Percentiles rank a stretch among this genome's conserved stretches.
These are phyloP conservation scores for Pachyseris speciosa DNA, from an alignment of 64 coral and sea anemone genomes.

Conservation along the genomic window DNA sequence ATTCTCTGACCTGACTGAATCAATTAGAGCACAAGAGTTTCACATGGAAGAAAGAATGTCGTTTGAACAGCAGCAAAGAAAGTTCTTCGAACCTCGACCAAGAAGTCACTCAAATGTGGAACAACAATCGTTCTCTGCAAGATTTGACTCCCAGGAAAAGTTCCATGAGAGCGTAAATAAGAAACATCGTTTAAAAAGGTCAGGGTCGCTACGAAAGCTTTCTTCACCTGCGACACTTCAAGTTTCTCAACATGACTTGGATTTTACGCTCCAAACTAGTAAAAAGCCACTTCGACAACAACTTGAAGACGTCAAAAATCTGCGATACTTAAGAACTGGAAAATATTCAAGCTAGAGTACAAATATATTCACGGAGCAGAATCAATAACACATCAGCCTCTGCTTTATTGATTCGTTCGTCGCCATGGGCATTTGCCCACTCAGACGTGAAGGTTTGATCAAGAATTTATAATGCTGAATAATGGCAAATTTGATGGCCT, in stretches of 20 bases:
- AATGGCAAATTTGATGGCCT: too few species aligned
- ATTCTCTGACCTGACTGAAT: background rate
- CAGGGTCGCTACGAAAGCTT: background rate
- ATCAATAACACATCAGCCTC: too few species aligned
- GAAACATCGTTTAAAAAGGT: background rate
- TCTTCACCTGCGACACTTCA: background rate
- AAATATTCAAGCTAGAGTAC: constrained; percentile 3
- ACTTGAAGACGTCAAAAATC: constrained; percentile 1
- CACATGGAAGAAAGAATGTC: background rate
- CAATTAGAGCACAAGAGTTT: background rate
- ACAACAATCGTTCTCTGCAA: background rate
- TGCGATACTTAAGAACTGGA: constrained; percentile 18
- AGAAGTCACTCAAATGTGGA: background rate
- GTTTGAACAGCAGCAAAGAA: background rate
- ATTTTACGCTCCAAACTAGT: background rate
- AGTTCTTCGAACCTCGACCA: background rate
- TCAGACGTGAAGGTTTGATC: too few species aligned
- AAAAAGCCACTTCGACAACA: constrained; percentile 7
- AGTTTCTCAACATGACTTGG: background rate
- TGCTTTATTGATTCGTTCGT: too few species aligned
- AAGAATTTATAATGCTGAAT: too few species aligned
- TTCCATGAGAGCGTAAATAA: background rate
- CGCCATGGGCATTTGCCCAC: too few species aligned
- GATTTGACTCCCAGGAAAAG: too few species aligned
- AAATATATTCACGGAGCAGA: too few species aligned